These are phyloP conservation scores for Pristionchus entomophagus DNA, from an alignment of 2,888 invertebrate genomes.

Conservation along the genomic window DNA sequence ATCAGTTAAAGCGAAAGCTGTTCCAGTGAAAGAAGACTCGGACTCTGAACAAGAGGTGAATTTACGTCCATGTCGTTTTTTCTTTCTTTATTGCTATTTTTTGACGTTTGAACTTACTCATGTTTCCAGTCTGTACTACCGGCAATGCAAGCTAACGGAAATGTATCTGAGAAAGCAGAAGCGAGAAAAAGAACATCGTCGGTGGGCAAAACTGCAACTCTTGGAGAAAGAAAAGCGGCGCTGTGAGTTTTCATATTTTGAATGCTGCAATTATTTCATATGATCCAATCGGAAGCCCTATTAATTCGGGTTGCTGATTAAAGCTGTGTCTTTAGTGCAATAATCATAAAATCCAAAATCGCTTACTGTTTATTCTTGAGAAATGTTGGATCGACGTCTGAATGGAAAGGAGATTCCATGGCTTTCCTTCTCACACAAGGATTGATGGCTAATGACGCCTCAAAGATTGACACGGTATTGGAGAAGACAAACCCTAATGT, in stretches of 20 bases:
- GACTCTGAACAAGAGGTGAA: not conserved
- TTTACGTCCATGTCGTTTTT: not conserved
- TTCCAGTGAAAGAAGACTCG: not conserved
- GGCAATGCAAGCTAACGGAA: slow-evolving; percentile 19
- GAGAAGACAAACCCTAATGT: slow-evolving; percentile 50
- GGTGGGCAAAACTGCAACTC: slow-evolving; percentile 28
- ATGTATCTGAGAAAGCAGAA: not conserved
- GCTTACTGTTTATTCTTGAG: not conserved
- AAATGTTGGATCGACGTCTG: slow-evolving; percentile 13
- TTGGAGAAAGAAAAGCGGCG: slow-evolving; percentile 29
- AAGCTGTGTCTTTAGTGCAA: too few relatives aligned
- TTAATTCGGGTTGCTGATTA: too few relatives aligned
- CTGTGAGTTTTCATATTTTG: not conserved
- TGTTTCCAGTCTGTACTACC: not conserved
- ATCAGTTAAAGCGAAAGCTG: not conserved
- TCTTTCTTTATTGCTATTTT: not conserved
- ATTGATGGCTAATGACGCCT: slow-evolving; percentile 58
- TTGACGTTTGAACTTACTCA: too few relatives aligned
- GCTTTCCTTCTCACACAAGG: slow-evolving; percentile 59
- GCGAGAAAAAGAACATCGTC: slow-evolving; percentile 31
- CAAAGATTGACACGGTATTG: slow-evolving; percentile 56
- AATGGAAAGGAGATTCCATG: slow-evolving; percentile 53
- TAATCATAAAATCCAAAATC: not conserved
- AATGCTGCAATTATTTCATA: not conserved
- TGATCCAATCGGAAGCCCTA: not conserved